Conservation (phyloP, 2,797 vertebrate genomes). For the Parauchenoglanis punctatus region DNA sequence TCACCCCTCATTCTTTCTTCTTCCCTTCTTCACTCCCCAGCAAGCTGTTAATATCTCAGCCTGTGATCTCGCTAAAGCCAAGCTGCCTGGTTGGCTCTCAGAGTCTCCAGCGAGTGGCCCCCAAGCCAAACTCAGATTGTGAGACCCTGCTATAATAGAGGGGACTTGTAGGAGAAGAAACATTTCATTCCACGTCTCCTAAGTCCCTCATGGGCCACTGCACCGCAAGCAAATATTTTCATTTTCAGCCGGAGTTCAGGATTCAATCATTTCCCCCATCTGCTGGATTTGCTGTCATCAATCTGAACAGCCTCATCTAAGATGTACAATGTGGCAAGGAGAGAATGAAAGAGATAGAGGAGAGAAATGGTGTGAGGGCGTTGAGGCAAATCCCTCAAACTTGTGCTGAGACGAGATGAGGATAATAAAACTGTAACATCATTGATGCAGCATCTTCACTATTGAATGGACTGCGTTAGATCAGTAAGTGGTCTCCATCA, state of each 20-base stretch:
- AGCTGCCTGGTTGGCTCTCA: conserved; percentile 27
- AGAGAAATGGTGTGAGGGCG: background rate
- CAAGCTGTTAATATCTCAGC: conserved; percentile 24
- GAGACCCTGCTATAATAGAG: conserved; percentile 13
- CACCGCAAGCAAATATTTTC: conserved; percentile 66
- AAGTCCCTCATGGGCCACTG: conserved; percentile 59
- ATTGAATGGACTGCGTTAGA: conserved; percentile 15
- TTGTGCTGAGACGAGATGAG: background rate
- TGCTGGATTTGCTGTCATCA: conserved; percentile 65
- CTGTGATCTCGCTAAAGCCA: conserved; percentile 31
- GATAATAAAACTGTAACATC: conserved; percentile 8
- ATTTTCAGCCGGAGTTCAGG: conserved; percentile 60
- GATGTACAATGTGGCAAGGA: conserved; percentile 30
- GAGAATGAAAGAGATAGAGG: conserved; percentile 19
- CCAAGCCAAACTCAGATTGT: conserved; percentile 31
- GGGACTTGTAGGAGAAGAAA: conserved; percentile 32
- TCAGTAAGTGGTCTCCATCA: background rate
- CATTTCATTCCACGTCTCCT: conserved; percentile 39
- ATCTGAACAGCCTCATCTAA: conserved; percentile 58
- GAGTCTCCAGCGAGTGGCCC: conserved; percentile 19
- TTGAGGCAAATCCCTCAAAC: background rate
- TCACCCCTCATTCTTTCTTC: conserved; percentile 15
- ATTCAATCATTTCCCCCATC: conserved; percentile 65
- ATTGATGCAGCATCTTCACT: conserved; percentile 14
- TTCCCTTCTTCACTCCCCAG: conserved; percentile 3